A percentile compares a stretch with the other conserved stretches of the same genome.
phyloP scores from a whole-genome alignment of 2,797 vertebrate species.

The Melanotaenia nigrans region DNA sequence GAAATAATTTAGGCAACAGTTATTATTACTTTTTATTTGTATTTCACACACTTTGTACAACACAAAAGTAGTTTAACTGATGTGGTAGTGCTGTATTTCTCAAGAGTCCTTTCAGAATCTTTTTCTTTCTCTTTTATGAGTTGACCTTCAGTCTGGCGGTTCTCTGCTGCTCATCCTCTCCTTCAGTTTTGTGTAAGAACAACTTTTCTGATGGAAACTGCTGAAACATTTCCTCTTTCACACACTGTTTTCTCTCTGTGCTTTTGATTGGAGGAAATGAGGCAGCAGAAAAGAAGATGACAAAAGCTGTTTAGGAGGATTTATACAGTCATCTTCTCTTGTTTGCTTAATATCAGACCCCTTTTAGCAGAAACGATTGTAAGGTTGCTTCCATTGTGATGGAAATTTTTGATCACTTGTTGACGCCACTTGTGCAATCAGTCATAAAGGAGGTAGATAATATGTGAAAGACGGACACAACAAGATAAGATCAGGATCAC shows the following conservation, averaged over 20 bases:
- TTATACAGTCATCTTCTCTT: slow-evolving; percentile 26
- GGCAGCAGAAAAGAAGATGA: slow-evolving; percentile 76
- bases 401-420: slow-evolving; percentile 10
- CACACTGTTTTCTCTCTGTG: slow-evolving; percentile 58
- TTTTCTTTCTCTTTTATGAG: not conserved
- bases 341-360: slow-evolving; percentile 12
- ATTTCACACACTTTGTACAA: not conserved
- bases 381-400: not conserved
- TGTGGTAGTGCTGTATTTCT: not conserved
- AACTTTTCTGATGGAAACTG: slow-evolving; percentile 71
- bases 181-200: slow-evolving; percentile 39
- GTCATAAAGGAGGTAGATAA: not conserved
- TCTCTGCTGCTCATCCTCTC: slow-evolving; percentile 25
- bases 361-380: slow-evolving; percentile 22
- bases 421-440: slow-evolving; percentile 16
- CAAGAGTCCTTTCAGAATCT: not conserved
- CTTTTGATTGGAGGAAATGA: slow-evolving; percentile 79
- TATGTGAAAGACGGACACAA: not conserved
- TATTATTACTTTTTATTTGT: not conserved
- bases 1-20: not conserved
- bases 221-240: slow-evolving; percentile 81
- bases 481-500: not conserved
- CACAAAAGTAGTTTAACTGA: not conserved
- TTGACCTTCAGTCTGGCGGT: slow-evolving; percentile 12
- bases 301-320: slow-evolving; percentile 37